Evolutionary conservation across 2,113 vertebrate species (phyloP), one percentile per base, ranked within the genome.

Genomic region (Turnix velox): DNA sequence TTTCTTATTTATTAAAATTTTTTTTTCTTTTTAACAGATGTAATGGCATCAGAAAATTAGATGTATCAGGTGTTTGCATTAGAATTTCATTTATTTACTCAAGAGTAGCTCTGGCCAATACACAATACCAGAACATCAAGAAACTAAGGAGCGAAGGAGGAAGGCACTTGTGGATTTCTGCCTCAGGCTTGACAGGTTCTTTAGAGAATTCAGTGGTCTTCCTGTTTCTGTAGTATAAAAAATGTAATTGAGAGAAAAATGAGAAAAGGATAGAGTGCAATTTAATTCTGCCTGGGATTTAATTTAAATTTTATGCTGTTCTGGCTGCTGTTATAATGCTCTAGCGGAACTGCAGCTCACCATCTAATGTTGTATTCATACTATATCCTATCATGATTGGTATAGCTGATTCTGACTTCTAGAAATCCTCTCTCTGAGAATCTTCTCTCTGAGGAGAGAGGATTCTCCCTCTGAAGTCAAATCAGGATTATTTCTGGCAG

Each of bases 401-500:
- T 68, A 46, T 58, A 86, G 55, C 45, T 85, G 78, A 92, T 95
- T 91, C 46, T 83, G 76, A 51, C 58, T 91, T 92, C n/a, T n/a
- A n/a, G n/a, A n/a, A n/a, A n/a, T n/a, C n/a, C n/a, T n/a, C n/a
- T n/a, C 82, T 77, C 85, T 88, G 46, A 55, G 84, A 93, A 89
- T 90, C 67, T 42, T 67, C 27, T 87, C 69, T 83, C 14, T 1
- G 14, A 90, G 49, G 45, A 92, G n/a, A 74, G 49, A 75, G 52
- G 42, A 93, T 91, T 87, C 59, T 76, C 3, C 57, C 20, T 87
- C 54, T 76, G 33, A 87, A 89, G 71, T 91, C 49, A 85, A 76
- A 92, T 40, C 4, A 66, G 59, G 72, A 90, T 94, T 95, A 90
- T 83, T 91, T 93, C 59, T 94, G 90, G 85, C 59, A 91, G 67